phyloP scores from a whole-genome alignment of 2,797 vertebrate genomes.

The Podargus strigoides region DNA sequence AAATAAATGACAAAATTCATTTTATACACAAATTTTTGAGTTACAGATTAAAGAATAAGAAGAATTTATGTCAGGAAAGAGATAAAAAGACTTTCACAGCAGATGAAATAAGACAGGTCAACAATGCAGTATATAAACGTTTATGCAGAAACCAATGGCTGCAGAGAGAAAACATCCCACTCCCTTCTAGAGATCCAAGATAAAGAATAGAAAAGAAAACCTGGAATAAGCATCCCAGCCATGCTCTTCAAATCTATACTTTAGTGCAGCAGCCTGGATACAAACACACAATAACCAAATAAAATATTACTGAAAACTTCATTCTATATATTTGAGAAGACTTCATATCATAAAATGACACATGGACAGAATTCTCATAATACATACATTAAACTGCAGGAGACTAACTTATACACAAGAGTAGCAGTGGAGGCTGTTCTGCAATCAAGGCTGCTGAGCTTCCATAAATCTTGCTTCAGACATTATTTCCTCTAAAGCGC shows the following conservation, averaged over 20 bases:
- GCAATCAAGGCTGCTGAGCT: not conserved
- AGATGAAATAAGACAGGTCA: not conserved
- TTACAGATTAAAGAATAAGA: not conserved
- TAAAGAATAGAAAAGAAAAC: not conserved
- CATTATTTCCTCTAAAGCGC: not conserved
- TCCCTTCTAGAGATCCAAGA: not conserved
- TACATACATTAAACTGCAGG: not conserved
- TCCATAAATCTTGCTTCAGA: not conserved
- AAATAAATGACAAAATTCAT: not conserved
- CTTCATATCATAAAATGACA: not conserved
- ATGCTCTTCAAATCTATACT: not conserved
- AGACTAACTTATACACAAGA: not conserved
- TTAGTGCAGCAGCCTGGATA: not conserved
- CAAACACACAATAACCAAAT: not conserved
- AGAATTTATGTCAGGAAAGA: not conserved
- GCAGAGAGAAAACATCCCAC: not conserved
- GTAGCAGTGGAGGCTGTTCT: not conserved
- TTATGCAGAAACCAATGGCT: not conserved
- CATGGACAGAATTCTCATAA: not conserved
- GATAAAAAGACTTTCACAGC: not conserved
- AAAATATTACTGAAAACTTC: not conserved
- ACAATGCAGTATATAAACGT: not conserved
- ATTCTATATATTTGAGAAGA: not conserved
- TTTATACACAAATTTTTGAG: not conserved
- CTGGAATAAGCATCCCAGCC: not conserved